These are phyloP conservation scores for Apis cerana DNA, from an alignment of 1,140 invertebrate genomes.

Conservation along the genomic window DNA sequence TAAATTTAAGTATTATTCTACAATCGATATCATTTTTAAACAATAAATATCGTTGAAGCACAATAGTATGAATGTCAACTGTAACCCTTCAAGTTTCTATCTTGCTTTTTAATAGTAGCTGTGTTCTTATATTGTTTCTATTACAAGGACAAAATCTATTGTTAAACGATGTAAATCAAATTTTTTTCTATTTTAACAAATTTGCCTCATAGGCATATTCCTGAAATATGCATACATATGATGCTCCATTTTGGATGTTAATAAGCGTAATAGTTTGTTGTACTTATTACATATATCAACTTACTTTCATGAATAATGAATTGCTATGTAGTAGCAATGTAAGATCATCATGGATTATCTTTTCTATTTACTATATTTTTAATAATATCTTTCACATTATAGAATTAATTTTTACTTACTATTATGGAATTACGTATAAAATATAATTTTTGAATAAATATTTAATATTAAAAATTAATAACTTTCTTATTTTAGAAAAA, in stretches of 20 bases:
- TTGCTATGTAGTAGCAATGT: background rate
- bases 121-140: background rate
- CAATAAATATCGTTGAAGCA: background rate
- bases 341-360: background rate
- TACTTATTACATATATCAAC: background rate
- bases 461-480: no score
- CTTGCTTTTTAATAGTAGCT: background rate
- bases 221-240: background rate
- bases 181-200: background rate
- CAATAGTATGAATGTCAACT: background rate
- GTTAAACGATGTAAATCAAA: background rate
- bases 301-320: conserved; percentile 21
- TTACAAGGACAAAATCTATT: background rate
- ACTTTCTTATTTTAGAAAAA: no score
- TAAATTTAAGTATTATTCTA: no score
- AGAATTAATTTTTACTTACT: no score
- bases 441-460: no score
- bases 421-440: no score
- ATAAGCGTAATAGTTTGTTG: background rate
- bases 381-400: no score
- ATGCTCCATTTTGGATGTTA: background rate
- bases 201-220: background rate
- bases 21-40: background rate
- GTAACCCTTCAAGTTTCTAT: background rate
- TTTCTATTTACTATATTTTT: no score